Evolutionary conservation across 30 jellyfish, hydroid and myxozoan genomes (phyloP).

Genomic region (Sanderia malayensis): DNA sequence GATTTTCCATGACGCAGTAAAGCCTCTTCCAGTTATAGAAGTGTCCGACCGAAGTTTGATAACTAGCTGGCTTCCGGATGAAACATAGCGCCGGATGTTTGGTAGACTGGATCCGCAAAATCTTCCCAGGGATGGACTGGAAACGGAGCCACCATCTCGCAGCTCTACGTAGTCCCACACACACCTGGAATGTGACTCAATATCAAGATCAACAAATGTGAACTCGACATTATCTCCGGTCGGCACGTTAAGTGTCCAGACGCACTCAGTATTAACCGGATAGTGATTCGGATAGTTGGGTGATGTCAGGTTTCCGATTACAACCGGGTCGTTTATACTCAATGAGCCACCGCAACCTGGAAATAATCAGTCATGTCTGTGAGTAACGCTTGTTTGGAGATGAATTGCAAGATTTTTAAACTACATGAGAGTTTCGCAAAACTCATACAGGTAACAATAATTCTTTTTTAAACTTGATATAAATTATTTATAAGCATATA

Average conservation of each 20-base stretch:
- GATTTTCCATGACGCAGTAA: slow-evolving; percentile 71
- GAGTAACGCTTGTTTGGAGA: no score
- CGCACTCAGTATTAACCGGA: slow-evolving; percentile 39
- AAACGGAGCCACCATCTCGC: slow-evolving; percentile 57
- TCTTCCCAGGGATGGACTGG: slow-evolving; percentile 39
- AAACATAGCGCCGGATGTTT: slow-evolving; percentile 21
- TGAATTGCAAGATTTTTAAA: no score
- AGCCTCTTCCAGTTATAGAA: slow-evolving; percentile 58
- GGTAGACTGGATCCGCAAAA: slow-evolving; percentile 54
- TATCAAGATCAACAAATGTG: slow-evolving; percentile 43
- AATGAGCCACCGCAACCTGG: slow-evolving; percentile 62
- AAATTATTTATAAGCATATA: no score
- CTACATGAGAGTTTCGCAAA: no score
- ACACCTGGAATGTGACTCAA: slow-evolving; percentile 48
- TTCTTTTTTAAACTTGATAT: no score
- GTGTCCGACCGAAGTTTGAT: slow-evolving; percentile 59
- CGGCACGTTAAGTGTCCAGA: slow-evolving; percentile 65
- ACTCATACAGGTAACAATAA: no score
- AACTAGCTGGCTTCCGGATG: slow-evolving; percentile 62
- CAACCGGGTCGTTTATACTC: slow-evolving; percentile 44
- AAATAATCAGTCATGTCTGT: no score
- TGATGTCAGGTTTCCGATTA: slow-evolving; percentile 42
- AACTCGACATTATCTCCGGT: slow-evolving; percentile 60
- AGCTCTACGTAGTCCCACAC: slow-evolving; percentile 56
- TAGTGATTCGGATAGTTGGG: slow-evolving; percentile 65